phyloP scores from a whole-genome alignment of 1,140 invertebrate species.

The Holcopasites calliopsidis region DNA sequence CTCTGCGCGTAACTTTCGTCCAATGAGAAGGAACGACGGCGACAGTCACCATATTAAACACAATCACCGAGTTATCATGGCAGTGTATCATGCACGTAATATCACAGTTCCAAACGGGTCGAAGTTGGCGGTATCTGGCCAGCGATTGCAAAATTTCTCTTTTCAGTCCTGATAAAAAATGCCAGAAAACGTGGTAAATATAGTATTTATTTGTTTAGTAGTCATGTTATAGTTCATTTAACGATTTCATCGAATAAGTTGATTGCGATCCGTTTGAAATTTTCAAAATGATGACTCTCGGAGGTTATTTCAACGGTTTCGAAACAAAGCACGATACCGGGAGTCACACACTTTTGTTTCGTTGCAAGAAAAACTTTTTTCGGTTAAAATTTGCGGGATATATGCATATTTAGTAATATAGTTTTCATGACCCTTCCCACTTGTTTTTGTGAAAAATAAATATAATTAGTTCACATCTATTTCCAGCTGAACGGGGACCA shows the following conservation, averaged over 20 bases:
- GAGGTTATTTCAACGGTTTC: conserved; percentile 47
- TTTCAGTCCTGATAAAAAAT: conserved; percentile 42
- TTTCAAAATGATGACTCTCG: neutral
- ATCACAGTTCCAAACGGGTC: conserved; percentile 20
- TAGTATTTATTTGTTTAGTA: neutral
- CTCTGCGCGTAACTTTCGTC: neutral
- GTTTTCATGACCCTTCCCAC: too few species aligned
- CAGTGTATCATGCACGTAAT: conserved; percentile 10
- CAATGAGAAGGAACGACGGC: neutral
- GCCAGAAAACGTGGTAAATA: conserved; percentile 69
- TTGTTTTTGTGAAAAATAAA: neutral
- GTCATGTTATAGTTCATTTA: neutral
- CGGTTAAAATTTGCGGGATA: neutral
- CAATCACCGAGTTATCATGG: neutral
- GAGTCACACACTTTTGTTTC: neutral
- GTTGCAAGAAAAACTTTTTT: neutral
- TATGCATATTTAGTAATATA: neutral
- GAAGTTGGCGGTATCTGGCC: conserved; percentile 20
- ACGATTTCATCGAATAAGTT: neutral
- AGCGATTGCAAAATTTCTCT: neutral
- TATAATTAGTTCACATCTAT: conserved; percentile 16
- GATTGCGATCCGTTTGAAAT: neutral
- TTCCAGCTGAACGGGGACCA: conserved; percentile 70
- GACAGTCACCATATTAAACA: neutral
- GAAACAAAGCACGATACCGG: conserved; percentile 19